phyloP scores from a whole-genome alignment of 2,797 vertebrate species.

The Periparus ater region DNA sequence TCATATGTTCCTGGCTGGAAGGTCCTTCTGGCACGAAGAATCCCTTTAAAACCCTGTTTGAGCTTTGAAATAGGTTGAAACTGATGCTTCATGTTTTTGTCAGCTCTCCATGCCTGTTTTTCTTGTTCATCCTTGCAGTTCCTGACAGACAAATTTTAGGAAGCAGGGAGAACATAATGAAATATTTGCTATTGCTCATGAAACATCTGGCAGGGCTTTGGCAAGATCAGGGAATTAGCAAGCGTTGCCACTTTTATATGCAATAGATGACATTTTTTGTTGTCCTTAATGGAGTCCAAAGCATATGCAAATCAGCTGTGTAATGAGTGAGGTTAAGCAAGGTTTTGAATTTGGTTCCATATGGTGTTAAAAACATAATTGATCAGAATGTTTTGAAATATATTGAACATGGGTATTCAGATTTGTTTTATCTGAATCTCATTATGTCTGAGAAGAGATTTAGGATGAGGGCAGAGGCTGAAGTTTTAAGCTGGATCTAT shows the following conservation, averaged over 20 bases:
- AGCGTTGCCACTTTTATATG: constrained; percentile 25
- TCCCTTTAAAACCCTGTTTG: not conserved
- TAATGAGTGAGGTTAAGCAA: constrained; percentile 52
- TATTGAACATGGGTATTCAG: not conserved
- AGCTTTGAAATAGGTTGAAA: not conserved
- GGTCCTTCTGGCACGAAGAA: not conserved
- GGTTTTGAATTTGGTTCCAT: constrained; percentile 28
- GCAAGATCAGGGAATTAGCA: constrained; percentile 40
- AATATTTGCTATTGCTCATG: constrained; percentile 44
- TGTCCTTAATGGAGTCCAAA: constrained; percentile 35
- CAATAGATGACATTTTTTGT: constrained; percentile 32
- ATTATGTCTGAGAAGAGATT: constrained; percentile 36
- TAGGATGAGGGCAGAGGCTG: not conserved
- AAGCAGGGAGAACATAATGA: constrained; percentile 19
- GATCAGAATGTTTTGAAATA: constrained; percentile 56
- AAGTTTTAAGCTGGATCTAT: constrained; percentile 2
- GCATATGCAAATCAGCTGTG: constrained; percentile 34
- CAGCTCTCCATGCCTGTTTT: not conserved
- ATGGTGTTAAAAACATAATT: constrained; percentile 36
- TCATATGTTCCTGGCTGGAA: not conserved
- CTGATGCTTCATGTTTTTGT: not conserved
- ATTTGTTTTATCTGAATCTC: constrained; percentile 34
- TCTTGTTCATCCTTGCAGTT: constrained; percentile 10
- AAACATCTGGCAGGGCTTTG: constrained; percentile 62
- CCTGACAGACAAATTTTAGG: constrained; percentile 33